phyloP scores from a whole-genome alignment of 2,797 vertebrate genomes.

The Halcyon chelicuti region DNA sequence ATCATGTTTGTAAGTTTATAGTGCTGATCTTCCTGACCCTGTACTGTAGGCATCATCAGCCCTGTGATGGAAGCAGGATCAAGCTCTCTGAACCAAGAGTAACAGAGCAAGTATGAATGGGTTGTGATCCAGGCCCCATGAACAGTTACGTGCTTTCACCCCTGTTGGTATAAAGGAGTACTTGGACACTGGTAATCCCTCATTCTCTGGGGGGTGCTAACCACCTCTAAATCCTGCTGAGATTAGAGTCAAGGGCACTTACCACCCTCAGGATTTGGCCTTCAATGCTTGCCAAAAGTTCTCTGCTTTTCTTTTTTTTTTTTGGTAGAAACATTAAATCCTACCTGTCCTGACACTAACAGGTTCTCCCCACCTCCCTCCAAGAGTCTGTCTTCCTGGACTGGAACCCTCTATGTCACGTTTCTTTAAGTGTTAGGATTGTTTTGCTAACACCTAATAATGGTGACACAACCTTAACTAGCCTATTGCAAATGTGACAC shows the following conservation, averaged over 20 bases:
- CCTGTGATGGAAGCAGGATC: neutral
- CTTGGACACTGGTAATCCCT: neutral
- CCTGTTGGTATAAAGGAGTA: neutral
- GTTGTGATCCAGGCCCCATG: neutral
- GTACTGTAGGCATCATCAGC: neutral
- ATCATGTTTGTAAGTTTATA: neutral
- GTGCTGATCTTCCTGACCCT: neutral
- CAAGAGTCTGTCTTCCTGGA: neutral
- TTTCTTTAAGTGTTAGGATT: neutral
- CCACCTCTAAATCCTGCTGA: neutral
- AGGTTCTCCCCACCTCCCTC: neutral
- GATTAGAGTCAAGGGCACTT: neutral
- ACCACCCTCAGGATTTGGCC: neutral
- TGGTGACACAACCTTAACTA: slow-evolving; percentile 28
- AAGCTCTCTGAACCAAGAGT: neutral
- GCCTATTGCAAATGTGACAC: slow-evolving; percentile 22
- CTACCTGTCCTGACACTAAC: neutral
- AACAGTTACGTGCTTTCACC: accelerated
- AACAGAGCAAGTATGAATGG: neutral
- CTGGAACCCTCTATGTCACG: neutral
- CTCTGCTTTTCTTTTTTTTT: neutral
- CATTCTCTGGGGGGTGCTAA: neutral
- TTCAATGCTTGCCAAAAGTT: neutral
- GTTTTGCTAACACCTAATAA: neutral
- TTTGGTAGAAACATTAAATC: neutral